Conservation (phyloP, 2,113 vertebrate species). For the Nymphicus hollandicus region DNA sequence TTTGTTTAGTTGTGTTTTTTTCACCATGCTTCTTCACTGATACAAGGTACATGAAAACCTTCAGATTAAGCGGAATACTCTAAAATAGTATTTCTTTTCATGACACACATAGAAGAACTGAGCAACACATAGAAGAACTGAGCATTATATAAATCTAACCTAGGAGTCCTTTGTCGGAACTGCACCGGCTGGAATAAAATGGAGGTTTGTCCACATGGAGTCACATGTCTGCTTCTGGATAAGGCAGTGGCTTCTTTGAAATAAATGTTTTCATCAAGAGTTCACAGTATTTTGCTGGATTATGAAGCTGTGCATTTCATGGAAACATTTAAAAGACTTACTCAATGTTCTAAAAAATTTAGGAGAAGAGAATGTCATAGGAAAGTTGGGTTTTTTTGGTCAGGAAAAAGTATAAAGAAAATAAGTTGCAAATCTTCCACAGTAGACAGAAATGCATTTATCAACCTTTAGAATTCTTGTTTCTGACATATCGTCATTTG, state of each 20-base stretch:
- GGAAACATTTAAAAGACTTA: not conserved
- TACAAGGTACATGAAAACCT: not conserved
- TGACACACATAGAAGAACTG: not conserved
- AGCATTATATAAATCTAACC: not conserved
- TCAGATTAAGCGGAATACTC: not conserved
- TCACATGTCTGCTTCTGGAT: not conserved
- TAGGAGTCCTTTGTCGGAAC: not conserved
- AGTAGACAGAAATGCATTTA: not conserved
- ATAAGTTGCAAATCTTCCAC: not conserved
- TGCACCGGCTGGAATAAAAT: not conserved
- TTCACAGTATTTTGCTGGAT: not conserved
- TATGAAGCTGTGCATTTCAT: not conserved
- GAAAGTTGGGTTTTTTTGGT: not conserved
- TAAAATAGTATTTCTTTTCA: not conserved
- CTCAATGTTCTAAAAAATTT: not conserved
- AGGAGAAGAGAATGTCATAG: not conserved
- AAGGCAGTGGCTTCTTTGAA: not conserved
- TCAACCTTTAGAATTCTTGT: not conserved
- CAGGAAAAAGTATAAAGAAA: not conserved
- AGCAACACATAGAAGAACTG: not conserved
- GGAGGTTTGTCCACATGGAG: not conserved
- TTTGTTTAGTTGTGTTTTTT: not conserved
- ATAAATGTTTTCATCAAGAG: fast-evolving
- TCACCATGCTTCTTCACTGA: not conserved
- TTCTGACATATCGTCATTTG: not conserved